phyloP scores from a whole-genome alignment of 2,797 vertebrate species.

The Trematomus bernacchii region DNA sequence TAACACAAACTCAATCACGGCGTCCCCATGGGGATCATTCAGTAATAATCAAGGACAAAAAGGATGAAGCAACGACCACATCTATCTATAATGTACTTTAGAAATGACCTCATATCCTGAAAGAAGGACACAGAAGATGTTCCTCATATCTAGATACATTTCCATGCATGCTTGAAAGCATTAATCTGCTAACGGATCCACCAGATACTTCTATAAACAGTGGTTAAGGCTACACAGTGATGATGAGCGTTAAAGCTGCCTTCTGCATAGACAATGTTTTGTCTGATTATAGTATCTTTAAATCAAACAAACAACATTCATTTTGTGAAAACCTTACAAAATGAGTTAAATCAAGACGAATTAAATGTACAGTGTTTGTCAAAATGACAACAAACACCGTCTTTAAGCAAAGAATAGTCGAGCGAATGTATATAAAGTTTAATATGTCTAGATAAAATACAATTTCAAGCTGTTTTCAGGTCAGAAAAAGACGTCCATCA shows the following conservation, averaged over 20 bases:
- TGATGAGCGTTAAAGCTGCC: not conserved
- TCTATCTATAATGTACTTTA: conserved; percentile 14
- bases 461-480: not conserved
- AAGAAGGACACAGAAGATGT: conserved; percentile 20
- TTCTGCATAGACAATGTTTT: not conserved
- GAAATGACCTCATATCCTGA: conserved; percentile 57
- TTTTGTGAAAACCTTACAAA: not conserved
- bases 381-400: not conserved
- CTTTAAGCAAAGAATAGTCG: not conserved
- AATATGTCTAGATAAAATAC: not conserved
- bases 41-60: conserved; percentile 28
- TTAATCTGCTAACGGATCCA: conserved; percentile 11
- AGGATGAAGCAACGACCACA: conserved; percentile 34
- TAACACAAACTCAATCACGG: conserved; percentile 45
- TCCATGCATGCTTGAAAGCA: not conserved
- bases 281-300: not conserved
- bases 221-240: not conserved
- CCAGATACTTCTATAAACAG: not conserved
- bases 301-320: not conserved
- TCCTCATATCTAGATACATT: conserved; percentile 16
- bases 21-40: conserved; percentile 22
- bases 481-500: not conserved
- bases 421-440: not conserved
- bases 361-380: not conserved
- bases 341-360: not conserved